Base-by-base conservation (phyloP, 2,888 invertebrate species). In the Aphodius sticticus region DNA sequence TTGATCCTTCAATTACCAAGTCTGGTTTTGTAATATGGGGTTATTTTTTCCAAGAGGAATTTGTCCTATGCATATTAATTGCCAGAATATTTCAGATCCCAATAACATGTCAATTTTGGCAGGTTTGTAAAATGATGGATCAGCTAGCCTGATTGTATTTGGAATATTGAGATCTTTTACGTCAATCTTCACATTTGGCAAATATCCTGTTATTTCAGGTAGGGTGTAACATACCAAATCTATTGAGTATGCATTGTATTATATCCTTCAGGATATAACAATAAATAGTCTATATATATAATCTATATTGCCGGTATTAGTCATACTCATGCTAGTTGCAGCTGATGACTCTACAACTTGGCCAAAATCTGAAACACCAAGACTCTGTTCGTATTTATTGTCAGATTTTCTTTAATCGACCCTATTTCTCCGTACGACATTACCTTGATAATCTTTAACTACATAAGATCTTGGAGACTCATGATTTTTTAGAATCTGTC, bases 381-480 rank as follows among this genome's bases (percentile, higher is more conserved):
- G 38, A 38, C 38, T 38, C 7, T 38, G 38, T 38, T 38, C 38
- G 38, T 38, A 38, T 38, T 72, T 72, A 15, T 72, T 72, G 12
- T 12, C 5, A 12, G 72, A 72, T 15, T 72, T 9, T 16, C n/a
- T 14, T 5, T 15, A 7, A 16, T 72, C 72, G 9, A 72, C 16
- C 6, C 72, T 72, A 35, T 72, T 72, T 16, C 72, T 9, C 35
- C 72, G 14, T 5, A 72, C 35, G 2, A 7, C 6, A 9, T 72
- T 72, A 72, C 16, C 72, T 26, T 16, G 35, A 15, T 9, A 9
- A 35, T 72, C 72, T 16, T 15, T 7, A 7, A 72, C 72, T 72
- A 72, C 16, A 72, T 72, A 72, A 16, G 72, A 72, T 15, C 72
- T 72, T n/a, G 72, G 35, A n/a, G 15, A 26, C 16, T 9, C 15